A percentile compares a stretch with the other conserved stretches of the same genome.
phyloP scores from a whole-genome alignment of 2,888 invertebrate genomes.

The Mimumesa dahlbomi region DNA sequence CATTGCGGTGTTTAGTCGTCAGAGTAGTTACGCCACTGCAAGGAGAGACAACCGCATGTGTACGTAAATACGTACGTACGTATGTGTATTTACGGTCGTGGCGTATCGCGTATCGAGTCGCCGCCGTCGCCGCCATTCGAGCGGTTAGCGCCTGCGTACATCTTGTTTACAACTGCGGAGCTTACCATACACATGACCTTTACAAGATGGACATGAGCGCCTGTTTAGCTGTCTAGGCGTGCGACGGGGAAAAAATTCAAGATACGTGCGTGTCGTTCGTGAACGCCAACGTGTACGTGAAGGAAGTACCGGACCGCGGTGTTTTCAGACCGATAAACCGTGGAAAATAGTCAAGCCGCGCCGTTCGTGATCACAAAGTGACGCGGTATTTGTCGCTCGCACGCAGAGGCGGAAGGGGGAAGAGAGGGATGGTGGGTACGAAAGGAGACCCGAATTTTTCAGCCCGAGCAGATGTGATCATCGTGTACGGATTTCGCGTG shows the following conservation, averaged over 20 bases:
- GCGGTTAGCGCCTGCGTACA: slow-evolving; percentile 78
- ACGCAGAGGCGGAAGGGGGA: slow-evolving; percentile 31
- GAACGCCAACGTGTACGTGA: slow-evolving; percentile 22
- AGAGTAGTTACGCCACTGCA: slow-evolving; percentile 54
- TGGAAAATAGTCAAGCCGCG: slow-evolving; percentile 28
- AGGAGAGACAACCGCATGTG: slow-evolving; percentile 47
- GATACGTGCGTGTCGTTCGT: slow-evolving; percentile 49
- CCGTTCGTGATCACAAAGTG: slow-evolving; percentile 50
- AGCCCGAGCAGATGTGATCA: slow-evolving; percentile 63
- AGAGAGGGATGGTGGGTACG: slow-evolving; percentile 42
- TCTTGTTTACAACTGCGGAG: slow-evolving; percentile 80
- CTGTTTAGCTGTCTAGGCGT: slow-evolving; percentile 71
- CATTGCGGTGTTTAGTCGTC: slow-evolving; percentile 57
- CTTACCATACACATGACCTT: slow-evolving; percentile 79
- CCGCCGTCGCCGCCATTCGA: slow-evolving; percentile 69
- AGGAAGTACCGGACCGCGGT: slow-evolving; percentile 13
- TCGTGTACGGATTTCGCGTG: slow-evolving; percentile 48
- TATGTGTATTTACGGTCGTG: slow-evolving; percentile 64
- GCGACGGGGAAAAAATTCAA: slow-evolving; percentile 59
- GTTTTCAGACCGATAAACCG: slow-evolving; percentile 7
- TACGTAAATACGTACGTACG: slow-evolving; percentile 53
- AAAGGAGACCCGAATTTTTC: slow-evolving; percentile 57
- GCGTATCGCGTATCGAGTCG: slow-evolving; percentile 71
- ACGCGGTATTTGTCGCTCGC: slow-evolving; percentile 59
- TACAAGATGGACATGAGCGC: slow-evolving; percentile 80